Evolutionary conservation across 2,888 invertebrate species (phyloP), one percentile per base, ranked within the genome.

Genomic region (Cyclophora punctaria): DNA sequence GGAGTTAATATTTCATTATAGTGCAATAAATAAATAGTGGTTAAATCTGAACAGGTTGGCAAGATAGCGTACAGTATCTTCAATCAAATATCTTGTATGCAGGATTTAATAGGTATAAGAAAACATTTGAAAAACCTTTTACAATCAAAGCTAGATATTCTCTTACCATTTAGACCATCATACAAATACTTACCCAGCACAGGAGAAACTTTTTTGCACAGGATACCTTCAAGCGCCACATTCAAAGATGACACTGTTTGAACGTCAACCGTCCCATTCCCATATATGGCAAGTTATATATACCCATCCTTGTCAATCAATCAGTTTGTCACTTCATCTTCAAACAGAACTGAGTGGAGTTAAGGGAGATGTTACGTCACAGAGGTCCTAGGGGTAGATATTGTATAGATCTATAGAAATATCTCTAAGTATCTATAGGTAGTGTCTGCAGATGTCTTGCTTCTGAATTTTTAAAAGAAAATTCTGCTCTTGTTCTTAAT

Each of bases 201-300:
- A 41, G 54, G 51, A 48, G 53, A 48, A 84, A 88, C 83, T 78
- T 85, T 69, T 73, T 75, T 61, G 63, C 72, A 59, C 66, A 61
- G 69, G 79, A 72, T 89, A 88, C 83, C 69, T 63, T 74, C 79
- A 77, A 69, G 64, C 71, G 74, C 70, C 72, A 71, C 76, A 72
- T 76, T 86, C 67, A 72, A 82, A 83, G 88, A 80, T 80, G 85
- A 80, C 78, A 71, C 66, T 68, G 73, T 80, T 74, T 69, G 71
- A 75, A 62, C 67, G 78, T 74, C 71, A 69, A 76, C 80, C 78
- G 69, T 88, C 88, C 83, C 80, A 71, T 79, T 89, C 80, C 73
- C 70, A 69, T 82, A 70, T 75, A 82, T 64, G 74, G 81, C 72
- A 75, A 78, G 73, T 71, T 77, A 68, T 69, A 76, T 83, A 71